Evolutionary conservation across 2,113 vertebrate genomes (phyloP).

Genomic region (Glareola pratincola): DNA sequence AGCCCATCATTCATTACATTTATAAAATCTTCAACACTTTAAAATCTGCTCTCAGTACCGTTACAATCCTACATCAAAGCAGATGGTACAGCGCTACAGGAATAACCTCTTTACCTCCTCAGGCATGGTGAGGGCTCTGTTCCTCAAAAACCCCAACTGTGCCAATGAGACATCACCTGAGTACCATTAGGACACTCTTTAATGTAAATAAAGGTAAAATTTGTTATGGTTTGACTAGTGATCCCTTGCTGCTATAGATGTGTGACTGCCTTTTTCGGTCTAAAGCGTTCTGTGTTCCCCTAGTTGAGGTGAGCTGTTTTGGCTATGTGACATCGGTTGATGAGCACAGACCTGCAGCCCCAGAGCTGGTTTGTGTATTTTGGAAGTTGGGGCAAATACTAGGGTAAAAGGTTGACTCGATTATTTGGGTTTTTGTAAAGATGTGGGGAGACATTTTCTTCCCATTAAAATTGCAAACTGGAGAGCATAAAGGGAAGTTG

Average conservation of each 20-base stretch:
- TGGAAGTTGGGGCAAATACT: background rate
- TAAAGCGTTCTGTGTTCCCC: background rate
- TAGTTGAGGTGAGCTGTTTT: background rate
- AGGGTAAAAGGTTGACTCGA: background rate
- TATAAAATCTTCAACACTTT: background rate
- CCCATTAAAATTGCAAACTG: background rate
- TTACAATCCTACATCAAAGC: constrained; percentile 29
- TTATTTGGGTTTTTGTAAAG: background rate
- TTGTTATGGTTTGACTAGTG: background rate
- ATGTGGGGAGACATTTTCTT: background rate
- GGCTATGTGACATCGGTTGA: background rate
- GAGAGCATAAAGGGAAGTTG: background rate
- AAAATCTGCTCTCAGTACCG: background rate
- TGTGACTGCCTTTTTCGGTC: background rate
- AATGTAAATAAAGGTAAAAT: constrained; percentile 3
- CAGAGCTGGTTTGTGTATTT: background rate
- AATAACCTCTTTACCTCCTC: background rate
- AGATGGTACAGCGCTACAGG: background rate
- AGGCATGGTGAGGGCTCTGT: background rate
- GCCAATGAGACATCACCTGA: background rate
- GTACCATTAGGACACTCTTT: background rate
- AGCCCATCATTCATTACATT: background rate
- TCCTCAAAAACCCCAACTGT: background rate
- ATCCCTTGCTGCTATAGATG: background rate
- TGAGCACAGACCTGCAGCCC: background rate